Conservation (phyloP, 2,888 invertebrate genomes). For the Cryptosula pallasiana region DNA sequence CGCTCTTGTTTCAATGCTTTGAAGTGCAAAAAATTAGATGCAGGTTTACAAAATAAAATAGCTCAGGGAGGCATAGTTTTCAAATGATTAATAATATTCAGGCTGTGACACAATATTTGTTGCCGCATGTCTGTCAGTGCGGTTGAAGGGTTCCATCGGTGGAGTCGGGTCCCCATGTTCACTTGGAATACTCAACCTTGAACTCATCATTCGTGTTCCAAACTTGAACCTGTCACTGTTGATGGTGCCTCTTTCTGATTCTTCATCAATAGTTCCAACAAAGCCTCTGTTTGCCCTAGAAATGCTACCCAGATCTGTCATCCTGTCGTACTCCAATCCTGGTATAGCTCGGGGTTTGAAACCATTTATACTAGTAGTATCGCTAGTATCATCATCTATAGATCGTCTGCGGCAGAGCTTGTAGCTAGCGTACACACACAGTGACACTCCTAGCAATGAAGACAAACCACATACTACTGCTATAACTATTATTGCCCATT, state of each 20-base stretch:
- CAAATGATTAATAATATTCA: neutral
- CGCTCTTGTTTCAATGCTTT: no score
- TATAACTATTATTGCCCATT: neutral
- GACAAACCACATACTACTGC: neutral
- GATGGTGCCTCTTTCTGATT: neutral
- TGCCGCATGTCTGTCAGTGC: constrained; percentile 1
- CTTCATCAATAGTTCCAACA: constrained; percentile 15
- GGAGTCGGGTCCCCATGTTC: constrained; percentile 20
- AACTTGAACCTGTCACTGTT: neutral
- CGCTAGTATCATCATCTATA: neutral
- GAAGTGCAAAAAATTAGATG: no score
- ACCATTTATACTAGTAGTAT: neutral
- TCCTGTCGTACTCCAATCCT: constrained; percentile 6
- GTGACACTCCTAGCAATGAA: neutral
- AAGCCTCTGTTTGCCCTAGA: neutral
- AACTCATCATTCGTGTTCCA: neutral
- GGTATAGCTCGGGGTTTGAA: neutral
- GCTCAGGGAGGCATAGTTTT: no score
- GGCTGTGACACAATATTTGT: neutral
- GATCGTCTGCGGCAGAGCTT: neutral
- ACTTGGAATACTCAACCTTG: constrained; percentile 7
- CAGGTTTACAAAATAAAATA: no score
- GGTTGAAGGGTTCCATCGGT: neutral
- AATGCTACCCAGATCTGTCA: constrained; percentile 7
- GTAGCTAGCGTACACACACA: constrained; percentile 1